phyloP scores from a whole-genome alignment of 2,797 vertebrate species.

The Petrocephalus sullivani region DNA sequence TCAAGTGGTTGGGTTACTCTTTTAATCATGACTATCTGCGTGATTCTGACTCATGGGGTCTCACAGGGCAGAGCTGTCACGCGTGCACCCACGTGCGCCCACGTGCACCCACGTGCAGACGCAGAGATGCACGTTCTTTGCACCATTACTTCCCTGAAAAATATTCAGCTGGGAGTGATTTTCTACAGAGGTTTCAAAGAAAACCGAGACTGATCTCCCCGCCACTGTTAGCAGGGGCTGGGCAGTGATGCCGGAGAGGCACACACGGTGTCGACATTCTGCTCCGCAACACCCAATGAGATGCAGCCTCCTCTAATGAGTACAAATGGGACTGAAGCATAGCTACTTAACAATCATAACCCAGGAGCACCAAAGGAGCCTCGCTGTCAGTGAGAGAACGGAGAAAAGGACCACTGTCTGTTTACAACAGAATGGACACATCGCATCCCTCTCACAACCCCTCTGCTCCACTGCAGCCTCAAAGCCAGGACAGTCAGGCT shows the following conservation, averaged over 20 bases:
- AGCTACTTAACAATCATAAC: neutral
- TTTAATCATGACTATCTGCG: neutral
- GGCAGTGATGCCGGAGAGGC: conserved; percentile 31
- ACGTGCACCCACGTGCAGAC: no score
- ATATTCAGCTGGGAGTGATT: neutral
- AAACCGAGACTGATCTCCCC: no score
- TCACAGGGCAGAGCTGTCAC: neutral
- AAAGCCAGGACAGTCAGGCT: neutral
- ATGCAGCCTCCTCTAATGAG: conserved; percentile 33
- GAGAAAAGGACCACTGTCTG: neutral
- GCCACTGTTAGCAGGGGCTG: conserved; percentile 19
- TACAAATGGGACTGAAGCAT: conserved; percentile 32
- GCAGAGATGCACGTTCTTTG: neutral
- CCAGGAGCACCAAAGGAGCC: neutral
- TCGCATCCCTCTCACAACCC: neutral
- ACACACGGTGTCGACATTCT: neutral
- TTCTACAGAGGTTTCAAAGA: neutral
- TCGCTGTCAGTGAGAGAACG: neutral
- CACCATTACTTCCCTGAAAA: neutral
- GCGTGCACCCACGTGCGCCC: no score
- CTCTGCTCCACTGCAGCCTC: neutral
- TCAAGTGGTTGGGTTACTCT: neutral
- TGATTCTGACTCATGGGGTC: neutral
- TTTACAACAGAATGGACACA: neutral
- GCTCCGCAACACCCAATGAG: neutral